phyloP scores from a whole-genome alignment of 1,140 invertebrate species.

The Pachyrhynchus sulphureomaculatus region DNA sequence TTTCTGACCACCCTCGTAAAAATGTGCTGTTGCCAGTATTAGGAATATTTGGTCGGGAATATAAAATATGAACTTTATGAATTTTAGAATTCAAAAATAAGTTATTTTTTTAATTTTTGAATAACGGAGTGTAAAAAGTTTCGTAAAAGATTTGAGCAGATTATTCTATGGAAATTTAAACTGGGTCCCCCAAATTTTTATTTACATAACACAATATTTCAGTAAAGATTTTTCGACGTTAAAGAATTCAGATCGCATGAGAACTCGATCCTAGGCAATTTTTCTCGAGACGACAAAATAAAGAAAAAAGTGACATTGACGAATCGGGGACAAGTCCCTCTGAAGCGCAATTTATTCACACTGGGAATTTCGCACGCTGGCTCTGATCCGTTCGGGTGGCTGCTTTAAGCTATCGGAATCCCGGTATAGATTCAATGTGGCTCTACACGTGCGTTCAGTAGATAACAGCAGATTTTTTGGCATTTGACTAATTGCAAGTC shows the following conservation, averaged over 20 bases:
- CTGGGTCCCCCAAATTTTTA: slow-evolving; percentile 22
- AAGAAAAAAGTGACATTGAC: slow-evolving; percentile 36
- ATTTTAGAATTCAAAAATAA: too few relatives aligned
- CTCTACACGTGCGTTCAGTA: slow-evolving; percentile 39
- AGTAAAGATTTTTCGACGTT: slow-evolving; percentile 29
- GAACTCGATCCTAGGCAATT: slow-evolving; percentile 28
- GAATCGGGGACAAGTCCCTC: slow-evolving; percentile 35
- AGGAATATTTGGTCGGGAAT: too few relatives aligned
- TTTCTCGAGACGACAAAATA: slow-evolving; percentile 32
- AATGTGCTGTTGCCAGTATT: too few relatives aligned
- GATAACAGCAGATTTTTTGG: slow-evolving; percentile 43
- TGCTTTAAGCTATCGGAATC: slow-evolving; percentile 28
- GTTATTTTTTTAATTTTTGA: too few relatives aligned
- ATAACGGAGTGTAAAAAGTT: too few relatives aligned
- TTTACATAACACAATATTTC: slow-evolving; percentile 27
- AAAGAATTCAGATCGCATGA: slow-evolving; percentile 35
- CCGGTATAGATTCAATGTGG: slow-evolving; percentile 12
- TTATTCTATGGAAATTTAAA: too few relatives aligned
- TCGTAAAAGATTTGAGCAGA: too few relatives aligned
- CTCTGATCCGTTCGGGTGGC: slow-evolving; percentile 18
- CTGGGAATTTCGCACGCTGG: slow-evolving; percentile 33
- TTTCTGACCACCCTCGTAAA: too few relatives aligned
- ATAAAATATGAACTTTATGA: too few relatives aligned
- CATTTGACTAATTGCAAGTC: slow-evolving; percentile 45
- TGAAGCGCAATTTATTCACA: slow-evolving; percentile 32